These are phyloP conservation scores for Ondatra zibethicus DNA, from an alignment of 2,113 vertebrate species.

Conservation along the genomic window DNA sequence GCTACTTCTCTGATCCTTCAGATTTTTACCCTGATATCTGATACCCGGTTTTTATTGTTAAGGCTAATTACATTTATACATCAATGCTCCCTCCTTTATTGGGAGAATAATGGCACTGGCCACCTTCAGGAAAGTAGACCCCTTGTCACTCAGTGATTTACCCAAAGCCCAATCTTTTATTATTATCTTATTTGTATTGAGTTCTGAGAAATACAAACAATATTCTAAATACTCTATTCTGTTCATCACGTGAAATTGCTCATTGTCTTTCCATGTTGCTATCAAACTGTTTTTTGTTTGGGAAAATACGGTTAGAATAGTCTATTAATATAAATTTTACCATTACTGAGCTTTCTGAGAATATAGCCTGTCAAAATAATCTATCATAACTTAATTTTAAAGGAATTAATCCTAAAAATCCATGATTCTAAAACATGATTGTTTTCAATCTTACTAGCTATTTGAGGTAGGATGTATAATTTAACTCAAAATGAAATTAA, in stretches of 20 bases:
- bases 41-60: too few species aligned
- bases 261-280: neutral
- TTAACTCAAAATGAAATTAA: neutral
- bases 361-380: neutral
- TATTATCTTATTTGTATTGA: neutral
- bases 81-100: neutral
- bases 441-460: neutral
- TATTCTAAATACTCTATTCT: neutral
- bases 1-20: too few species aligned
- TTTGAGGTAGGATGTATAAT: neutral
- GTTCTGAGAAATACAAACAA: neutral
- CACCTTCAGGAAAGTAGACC: neutral
- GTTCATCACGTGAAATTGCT: neutral
- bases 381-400: neutral
- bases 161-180: neutral
- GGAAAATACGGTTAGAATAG: neutral
- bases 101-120: neutral
- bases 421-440: conserved; percentile 39
- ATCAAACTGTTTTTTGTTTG: neutral
- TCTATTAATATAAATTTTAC: neutral
- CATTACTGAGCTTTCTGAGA: neutral
- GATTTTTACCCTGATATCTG: too few species aligned
- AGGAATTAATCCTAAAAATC: neutral
- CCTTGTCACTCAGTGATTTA: neutral
- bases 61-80: too few species aligned